Conservation (phyloP, 1,140 invertebrate species). For the Nephotettix cincticeps region DNA sequence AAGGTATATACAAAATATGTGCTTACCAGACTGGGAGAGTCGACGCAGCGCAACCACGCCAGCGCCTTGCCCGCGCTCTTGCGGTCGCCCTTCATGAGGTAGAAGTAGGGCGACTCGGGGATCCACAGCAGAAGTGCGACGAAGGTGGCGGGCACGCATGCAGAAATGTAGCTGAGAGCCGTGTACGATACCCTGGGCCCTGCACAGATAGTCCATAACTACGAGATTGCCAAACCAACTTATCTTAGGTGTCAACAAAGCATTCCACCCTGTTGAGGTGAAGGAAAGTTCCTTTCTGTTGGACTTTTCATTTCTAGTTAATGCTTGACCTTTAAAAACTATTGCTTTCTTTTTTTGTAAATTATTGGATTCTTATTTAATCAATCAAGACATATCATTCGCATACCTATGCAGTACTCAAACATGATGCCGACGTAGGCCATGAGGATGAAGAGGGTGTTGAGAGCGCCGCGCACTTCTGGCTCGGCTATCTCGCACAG, state of each 20-base stretch:
- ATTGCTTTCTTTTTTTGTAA: no score
- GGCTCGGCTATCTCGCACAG: slow-evolving; percentile 66
- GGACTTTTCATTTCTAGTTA: no score
- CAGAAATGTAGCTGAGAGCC: slow-evolving; percentile 63
- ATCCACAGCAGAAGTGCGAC: slow-evolving; percentile 66
- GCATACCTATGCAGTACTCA: slow-evolving; percentile 65
- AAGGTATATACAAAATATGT: no score
- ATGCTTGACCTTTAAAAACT: no score
- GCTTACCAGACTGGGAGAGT: no score
- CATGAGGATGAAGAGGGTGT: slow-evolving; percentile 66
- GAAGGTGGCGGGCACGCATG: slow-evolving; percentile 60
- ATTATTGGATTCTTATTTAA: no score
- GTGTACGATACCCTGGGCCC: slow-evolving; percentile 71
- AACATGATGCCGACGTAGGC: slow-evolving; percentile 73
- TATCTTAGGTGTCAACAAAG: no score
- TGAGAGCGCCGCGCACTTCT: slow-evolving; percentile 60
- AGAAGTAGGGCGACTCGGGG: slow-evolving; percentile 79
- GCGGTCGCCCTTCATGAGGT: slow-evolving; percentile 55
- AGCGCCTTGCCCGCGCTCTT: slow-evolving; percentile 52
- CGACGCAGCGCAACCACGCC: slow-evolving; percentile 52
- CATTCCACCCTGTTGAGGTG: no score
- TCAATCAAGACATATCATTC: slow-evolving; percentile 70
- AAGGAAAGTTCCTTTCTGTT: no score
- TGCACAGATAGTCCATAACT: no score
- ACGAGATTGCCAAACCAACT: no score